These are phyloP conservation scores for Hylyphantes graminicola DNA, from an alignment of 1,140 invertebrate species.

Conservation along the genomic window DNA sequence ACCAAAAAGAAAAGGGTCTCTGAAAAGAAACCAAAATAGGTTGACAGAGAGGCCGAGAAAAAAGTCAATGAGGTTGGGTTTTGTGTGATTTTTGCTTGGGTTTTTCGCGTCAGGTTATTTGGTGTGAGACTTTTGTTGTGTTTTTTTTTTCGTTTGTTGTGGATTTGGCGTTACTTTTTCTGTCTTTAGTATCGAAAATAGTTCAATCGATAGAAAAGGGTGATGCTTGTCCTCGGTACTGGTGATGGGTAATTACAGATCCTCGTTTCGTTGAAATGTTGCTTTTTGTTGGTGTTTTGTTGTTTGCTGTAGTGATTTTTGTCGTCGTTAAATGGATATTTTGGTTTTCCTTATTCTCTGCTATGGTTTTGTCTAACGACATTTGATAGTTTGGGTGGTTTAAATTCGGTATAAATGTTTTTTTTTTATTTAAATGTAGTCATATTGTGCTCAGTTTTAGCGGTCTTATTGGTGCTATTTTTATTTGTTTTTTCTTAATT, in stretches of 20 bases:
- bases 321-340: no score
- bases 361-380: no score
- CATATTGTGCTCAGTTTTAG: no score
- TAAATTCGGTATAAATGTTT: no score
- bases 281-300: background rate
- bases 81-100: constrained; percentile 22
- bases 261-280: constrained; percentile 21
- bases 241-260: constrained; percentile 40
- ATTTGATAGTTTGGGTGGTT: no score
- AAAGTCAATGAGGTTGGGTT: constrained; percentile 44
- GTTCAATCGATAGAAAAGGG: constrained; percentile 35
- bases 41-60: constrained; percentile 14
- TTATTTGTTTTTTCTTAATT: no score
- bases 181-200: constrained; percentile 31
- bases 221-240: constrained; percentile 32
- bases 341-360: no score
- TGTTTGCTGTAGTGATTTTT: no score
- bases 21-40: background rate
- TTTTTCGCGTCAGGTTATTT: constrained; percentile 32
- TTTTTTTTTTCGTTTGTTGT: constrained; percentile 9
- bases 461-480: no score
- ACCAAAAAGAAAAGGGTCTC: background rate
- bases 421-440: no score
- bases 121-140: background rate
- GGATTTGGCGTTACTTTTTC: background rate